These are phyloP conservation scores for Eubucco bourcierii DNA, from an alignment of 2,113 vertebrate species.

Conservation along the genomic window DNA sequence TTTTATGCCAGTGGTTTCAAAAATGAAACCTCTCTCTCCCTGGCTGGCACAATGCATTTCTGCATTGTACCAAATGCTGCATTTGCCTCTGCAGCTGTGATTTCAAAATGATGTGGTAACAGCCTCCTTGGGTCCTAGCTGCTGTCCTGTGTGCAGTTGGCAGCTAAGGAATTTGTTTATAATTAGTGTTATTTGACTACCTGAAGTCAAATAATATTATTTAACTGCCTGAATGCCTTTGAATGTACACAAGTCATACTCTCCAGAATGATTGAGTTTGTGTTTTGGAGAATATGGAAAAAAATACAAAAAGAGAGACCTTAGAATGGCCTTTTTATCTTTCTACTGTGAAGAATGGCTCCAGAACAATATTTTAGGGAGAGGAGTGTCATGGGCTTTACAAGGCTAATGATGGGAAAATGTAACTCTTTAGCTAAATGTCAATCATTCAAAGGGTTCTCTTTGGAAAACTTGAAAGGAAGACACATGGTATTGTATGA, in stretches of 20 bases:
- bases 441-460: neutral
- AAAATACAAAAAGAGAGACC: neutral
- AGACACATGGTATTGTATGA: neutral
- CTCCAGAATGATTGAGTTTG: neutral
- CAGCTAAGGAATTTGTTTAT: neutral
- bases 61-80: constrained; percentile 24
- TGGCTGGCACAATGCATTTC: neutral
- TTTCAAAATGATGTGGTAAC: neutral
- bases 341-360: neutral
- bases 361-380: neutral
- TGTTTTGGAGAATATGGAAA: neutral
- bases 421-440: neutral
- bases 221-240: neutral
- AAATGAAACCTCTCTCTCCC: neutral
- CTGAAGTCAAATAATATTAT: neutral
- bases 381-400: neutral
- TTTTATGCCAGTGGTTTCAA: neutral
- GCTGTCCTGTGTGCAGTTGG: neutral
- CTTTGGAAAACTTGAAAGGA: neutral
- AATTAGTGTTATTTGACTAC: neutral
- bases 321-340: neutral
- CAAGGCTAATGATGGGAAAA: neutral
- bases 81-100: neutral
- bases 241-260: neutral
- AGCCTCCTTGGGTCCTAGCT: neutral